Conservation (phyloP, 2,797 vertebrate genomes). For the Phalanger gymnotis region DNA sequence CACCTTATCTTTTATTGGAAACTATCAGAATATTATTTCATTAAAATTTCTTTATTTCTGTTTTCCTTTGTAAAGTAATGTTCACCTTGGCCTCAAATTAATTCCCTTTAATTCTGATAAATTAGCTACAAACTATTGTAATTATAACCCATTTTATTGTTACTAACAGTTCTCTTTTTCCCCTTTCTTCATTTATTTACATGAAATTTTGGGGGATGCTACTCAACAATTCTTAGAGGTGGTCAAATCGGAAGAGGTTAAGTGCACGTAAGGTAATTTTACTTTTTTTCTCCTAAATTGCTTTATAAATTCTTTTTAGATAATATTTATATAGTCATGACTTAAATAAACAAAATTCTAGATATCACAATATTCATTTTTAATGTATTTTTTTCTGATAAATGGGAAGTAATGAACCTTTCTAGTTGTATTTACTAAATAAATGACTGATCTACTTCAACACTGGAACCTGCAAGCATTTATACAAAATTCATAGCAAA, state of each 20-base stretch:
- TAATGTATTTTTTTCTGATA: not conserved
- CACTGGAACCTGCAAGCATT: not conserved
- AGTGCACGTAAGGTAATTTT: conserved; percentile 86
- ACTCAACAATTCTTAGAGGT: conserved; percentile 84
- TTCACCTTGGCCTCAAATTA: not conserved
- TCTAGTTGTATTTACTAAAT: conserved; percentile 24
- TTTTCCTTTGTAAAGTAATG: not conserved
- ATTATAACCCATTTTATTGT: conserved; percentile 43
- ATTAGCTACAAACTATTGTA: not conserved
- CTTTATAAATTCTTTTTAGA: conserved; percentile 19
- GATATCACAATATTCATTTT: not conserved
- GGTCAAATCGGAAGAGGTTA: conserved; percentile 88
- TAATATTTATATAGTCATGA: not conserved
- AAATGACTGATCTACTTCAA: not conserved
- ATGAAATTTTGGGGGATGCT: conserved; percentile 34
- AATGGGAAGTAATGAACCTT: not conserved
- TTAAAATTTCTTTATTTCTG: conserved; percentile 11
- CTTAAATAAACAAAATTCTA: not conserved
- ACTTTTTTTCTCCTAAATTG: not conserved
- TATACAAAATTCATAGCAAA: not conserved
- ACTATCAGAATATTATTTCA: not conserved
- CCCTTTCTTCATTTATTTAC: conserved; percentile 31
- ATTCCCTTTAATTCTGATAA: not conserved
- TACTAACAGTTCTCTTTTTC: conserved; percentile 60
- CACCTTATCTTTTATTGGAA: not conserved